A percentile compares a stretch with the other conserved stretches of the same genome.
phyloP scores from a whole-genome alignment of 1,140 invertebrate species.

The Leptopilina boulardi region DNA sequence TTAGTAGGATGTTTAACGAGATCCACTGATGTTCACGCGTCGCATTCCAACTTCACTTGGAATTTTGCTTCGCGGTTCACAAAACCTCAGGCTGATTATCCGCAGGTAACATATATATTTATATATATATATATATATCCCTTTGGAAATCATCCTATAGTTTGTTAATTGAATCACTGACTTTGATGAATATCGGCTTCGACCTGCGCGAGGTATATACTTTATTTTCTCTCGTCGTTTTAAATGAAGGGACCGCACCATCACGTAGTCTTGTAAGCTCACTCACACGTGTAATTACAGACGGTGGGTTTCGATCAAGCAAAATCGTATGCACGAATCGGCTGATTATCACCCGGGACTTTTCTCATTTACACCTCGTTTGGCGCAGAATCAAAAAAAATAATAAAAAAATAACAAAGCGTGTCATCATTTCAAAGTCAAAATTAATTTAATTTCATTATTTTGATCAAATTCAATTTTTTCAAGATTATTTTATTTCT shows the following conservation, averaged over 20 bases:
- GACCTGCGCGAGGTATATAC: constrained; percentile 44
- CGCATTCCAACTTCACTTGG: constrained; percentile 49
- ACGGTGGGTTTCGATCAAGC: constrained; percentile 25
- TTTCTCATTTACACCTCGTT: constrained; percentile 30
- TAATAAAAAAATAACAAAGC: background rate
- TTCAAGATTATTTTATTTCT: no score
- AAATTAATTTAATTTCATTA: no score
- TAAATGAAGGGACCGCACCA: constrained; percentile 45
- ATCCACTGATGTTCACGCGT: constrained; percentile 48
- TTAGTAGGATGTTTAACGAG: constrained; percentile 55
- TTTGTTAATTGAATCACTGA: constrained; percentile 67
- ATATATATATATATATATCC: constrained; percentile 42
- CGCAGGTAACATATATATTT: constrained; percentile 12
- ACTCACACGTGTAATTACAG: constrained; percentile 59
- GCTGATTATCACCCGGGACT: constrained; percentile 15
- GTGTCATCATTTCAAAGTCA: no score
- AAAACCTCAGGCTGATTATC: constrained; percentile 18
- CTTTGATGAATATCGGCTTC: constrained; percentile 66
- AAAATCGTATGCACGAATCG: constrained; percentile 29
- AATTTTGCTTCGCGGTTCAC: constrained; percentile 46
- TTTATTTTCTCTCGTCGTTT: constrained; percentile 57
- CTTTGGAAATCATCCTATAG: constrained; percentile 60
- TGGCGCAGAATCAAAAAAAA: background rate
- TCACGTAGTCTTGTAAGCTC: constrained; percentile 50
- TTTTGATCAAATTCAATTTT: no score